Percentiles rank a stretch among this genome's conserved stretches.
phyloP scores from a whole-genome alignment of 2,113 vertebrate genomes.

The Melospiza georgiana region DNA sequence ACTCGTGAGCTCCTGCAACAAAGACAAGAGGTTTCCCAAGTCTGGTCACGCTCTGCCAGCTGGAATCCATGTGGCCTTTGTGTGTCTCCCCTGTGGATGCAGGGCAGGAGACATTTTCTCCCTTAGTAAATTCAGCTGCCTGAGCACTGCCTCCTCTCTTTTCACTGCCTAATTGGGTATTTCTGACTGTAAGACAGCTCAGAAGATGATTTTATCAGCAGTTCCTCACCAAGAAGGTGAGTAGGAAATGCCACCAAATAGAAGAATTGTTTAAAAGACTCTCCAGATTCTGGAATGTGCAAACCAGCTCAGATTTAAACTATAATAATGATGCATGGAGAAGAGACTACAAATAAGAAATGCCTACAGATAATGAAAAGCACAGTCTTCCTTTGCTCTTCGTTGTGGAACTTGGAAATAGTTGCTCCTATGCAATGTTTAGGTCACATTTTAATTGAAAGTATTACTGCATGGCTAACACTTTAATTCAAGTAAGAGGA shows the following conservation, averaged over 20 bases:
- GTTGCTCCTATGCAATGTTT: neutral
- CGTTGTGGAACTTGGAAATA: neutral
- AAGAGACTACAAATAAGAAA: neutral
- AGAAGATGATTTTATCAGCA: neutral
- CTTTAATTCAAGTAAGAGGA: conserved; percentile 1
- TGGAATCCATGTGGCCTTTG: neutral
- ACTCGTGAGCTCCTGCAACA: rapidly evolving
- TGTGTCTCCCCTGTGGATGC: neutral
- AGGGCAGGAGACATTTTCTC: neutral
- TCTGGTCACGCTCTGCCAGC: neutral
- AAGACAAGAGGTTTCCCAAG: neutral
- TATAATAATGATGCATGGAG: neutral
- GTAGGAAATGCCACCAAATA: neutral
- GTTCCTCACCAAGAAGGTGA: neutral
- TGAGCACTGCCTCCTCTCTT: neutral
- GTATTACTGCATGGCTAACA: neutral
- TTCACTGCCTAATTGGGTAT: neutral
- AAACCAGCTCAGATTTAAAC: neutral
- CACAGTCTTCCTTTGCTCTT: neutral
- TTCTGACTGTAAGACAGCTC: neutral
- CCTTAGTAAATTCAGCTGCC: neutral
- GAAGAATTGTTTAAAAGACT: neutral
- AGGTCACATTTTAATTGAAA: conserved; percentile 40
- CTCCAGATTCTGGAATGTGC: neutral
- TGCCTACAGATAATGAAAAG: neutral